Base-by-base conservation (phyloP, 2,797 vertebrate species). In the Heteromormyrus szaboi region DNA sequence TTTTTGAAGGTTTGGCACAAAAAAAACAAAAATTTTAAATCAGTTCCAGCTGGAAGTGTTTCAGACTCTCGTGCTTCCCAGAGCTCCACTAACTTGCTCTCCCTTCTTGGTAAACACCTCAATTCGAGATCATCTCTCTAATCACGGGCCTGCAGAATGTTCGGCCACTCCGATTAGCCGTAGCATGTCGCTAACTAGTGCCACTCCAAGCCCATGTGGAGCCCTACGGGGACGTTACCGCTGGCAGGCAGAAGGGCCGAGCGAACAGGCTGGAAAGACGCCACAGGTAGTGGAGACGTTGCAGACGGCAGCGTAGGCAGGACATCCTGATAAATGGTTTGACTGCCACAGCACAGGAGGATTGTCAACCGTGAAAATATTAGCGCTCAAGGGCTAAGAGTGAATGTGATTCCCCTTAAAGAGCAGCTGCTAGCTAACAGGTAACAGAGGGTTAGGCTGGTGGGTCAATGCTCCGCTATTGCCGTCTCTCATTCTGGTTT, bases 391-490 rank as follows among this genome's bases (percentile, higher is more conserved):
- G 12, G 11, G 4, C 68, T 44, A 41, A 79, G 44, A n/a, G 72
- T 44, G 29, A 79, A 79, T 44, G 17, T 44, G 72, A 44, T 44
- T 44, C 37, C 72, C 2, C 9, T 41, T 5, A 44, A 79, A 44
- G 68, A 41, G 8, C 17, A 44, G 72, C 7, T 7, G 6, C 17
- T 79, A 44, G 17, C 41, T 19, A 79, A 79, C 68, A 41, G 72
- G 72, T 76, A 76, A 37, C 72, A 79, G 17, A 76, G n/a, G 3
- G n/a, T 7, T 68, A 89, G 85, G 89, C 76, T 88, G 62, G 48
- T 89, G 46, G 89, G 89, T 83, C 88, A 87, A 79, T 86, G 79
- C 41, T 91, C 88, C 84, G n/a, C 90, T 88, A 90, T 79, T 68
- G 84, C 68, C 7, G 22, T 86, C 88, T 90, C 76, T 90, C 89